Evolutionary conservation across 2,113 vertebrate genomes (phyloP).

Genomic region (Ciconia boyciana): DNA sequence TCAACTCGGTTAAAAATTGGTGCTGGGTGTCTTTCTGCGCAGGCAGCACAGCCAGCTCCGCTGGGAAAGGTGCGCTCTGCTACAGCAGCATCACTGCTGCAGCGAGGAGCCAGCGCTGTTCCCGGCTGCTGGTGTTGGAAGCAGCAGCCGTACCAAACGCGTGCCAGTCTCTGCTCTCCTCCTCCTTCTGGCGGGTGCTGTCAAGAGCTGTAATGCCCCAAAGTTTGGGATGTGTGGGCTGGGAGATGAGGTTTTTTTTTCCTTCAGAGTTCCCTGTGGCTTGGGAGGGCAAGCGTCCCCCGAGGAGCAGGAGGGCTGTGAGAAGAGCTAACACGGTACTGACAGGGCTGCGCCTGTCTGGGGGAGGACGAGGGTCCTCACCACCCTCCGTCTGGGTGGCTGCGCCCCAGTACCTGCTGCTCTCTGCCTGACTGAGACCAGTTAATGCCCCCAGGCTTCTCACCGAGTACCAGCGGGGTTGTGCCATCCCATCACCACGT

Average conservation of each 20-base stretch:
- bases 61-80: rapidly evolving
- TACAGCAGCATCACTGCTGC: neutral
- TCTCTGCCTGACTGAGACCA: rapidly evolving
- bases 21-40: neutral
- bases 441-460: neutral
- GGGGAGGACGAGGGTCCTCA: neutral
- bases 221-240: neutral
- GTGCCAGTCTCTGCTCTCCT: rapidly evolving
- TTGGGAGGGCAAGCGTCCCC: rapidly evolving
- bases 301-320: neutral
- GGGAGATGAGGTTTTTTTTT: neutral
- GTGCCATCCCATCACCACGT: neutral
- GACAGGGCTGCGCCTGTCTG: neutral
- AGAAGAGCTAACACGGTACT: neutral
- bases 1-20: rapidly evolving
- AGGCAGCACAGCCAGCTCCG: rapidly evolving
- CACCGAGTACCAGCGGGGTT: rapidly evolving
- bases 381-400: neutral
- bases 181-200: neutral
- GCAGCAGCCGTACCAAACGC: rapidly evolving
- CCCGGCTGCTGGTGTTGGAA: neutral
- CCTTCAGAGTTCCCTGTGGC: neutral
- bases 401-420: neutral
- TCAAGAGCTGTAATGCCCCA: rapidly evolving
- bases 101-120: neutral